Conservation (phyloP, 2,797 vertebrate species). For the Spinibarbus caldwelli region DNA sequence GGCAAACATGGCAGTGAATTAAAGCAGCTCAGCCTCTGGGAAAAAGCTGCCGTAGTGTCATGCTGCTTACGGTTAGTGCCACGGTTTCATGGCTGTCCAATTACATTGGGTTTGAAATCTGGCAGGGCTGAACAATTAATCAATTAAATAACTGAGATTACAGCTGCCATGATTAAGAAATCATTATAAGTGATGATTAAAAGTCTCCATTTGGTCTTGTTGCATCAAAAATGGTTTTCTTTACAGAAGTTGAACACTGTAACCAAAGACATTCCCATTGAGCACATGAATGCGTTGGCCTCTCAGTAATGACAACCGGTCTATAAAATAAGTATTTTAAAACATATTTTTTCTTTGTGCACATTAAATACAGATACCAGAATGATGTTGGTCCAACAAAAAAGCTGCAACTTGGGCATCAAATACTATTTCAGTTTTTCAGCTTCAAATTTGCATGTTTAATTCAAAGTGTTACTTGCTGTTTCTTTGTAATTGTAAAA, state of each 20-base stretch:
- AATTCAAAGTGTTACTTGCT: not conserved
- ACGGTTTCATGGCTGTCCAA: constrained; percentile 16
- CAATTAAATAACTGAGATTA: constrained; percentile 29
- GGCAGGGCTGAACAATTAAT: constrained; percentile 17
- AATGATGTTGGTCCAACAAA: not conserved
- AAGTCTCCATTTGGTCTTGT: not conserved
- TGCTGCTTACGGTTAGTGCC: not conserved
- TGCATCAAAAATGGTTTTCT: not conserved
- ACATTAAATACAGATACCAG: not conserved
- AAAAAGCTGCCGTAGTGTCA: not conserved
- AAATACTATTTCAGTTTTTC: not conserved
- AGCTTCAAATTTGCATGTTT: not conserved
- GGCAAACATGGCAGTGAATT: constrained; percentile 25
- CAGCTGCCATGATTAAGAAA: constrained; percentile 13
- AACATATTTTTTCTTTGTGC: not conserved
- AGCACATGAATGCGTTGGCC: not conserved
- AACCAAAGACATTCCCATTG: not conserved
- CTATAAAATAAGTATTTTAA: not conserved
- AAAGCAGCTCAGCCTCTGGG: constrained; percentile 25
- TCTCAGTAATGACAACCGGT: not conserved
- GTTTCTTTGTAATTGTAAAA: not conserved
- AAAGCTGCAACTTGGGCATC: not conserved
- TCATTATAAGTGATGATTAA: not conserved
- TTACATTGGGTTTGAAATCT: constrained; percentile 22
- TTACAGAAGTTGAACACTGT: not conserved